Conservation (phyloP, 2,113 vertebrate genomes). For the Ariopsis seemanni region DNA sequence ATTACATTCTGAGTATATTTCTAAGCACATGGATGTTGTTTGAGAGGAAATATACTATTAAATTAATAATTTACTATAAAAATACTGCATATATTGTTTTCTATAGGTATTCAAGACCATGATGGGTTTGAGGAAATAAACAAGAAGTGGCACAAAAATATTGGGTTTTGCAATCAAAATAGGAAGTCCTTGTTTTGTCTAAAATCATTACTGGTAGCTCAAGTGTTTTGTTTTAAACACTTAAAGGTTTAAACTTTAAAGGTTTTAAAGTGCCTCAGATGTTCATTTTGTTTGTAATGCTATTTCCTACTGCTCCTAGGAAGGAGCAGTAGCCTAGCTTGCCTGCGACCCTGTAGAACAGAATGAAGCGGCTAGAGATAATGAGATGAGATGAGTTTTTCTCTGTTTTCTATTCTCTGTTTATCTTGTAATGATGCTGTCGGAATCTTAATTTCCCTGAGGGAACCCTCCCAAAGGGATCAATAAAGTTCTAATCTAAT, state of each 20-base stretch:
- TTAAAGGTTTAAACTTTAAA: too few species aligned
- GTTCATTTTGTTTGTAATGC: background rate
- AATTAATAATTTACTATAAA: background rate
- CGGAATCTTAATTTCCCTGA: too few species aligned
- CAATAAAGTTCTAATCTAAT: too few species aligned
- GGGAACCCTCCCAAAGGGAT: too few species aligned
- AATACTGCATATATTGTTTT: background rate
- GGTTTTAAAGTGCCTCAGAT: background rate
- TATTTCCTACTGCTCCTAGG: too few species aligned
- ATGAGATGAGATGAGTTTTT: too few species aligned
- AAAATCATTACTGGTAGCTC: background rate
- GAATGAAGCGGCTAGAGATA: too few species aligned
- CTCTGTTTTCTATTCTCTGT: too few species aligned
- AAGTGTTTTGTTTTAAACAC: background rate
- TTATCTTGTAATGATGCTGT: too few species aligned
- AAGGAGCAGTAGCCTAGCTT: too few species aligned
- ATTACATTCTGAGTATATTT: background rate
- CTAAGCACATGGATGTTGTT: background rate
- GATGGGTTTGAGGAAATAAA: background rate
- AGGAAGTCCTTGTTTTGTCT: background rate
- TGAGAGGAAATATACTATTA: background rate
- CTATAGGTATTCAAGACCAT: background rate
- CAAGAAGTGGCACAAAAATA: background rate
- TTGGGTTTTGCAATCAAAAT: slow-evolving; percentile 16
- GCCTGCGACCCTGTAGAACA: too few species aligned